Evolutionary conservation across 2,113 vertebrate genomes (phyloP), one percentile per base, ranked within the genome.

Genomic region (Tragelaphus scriptus): DNA sequence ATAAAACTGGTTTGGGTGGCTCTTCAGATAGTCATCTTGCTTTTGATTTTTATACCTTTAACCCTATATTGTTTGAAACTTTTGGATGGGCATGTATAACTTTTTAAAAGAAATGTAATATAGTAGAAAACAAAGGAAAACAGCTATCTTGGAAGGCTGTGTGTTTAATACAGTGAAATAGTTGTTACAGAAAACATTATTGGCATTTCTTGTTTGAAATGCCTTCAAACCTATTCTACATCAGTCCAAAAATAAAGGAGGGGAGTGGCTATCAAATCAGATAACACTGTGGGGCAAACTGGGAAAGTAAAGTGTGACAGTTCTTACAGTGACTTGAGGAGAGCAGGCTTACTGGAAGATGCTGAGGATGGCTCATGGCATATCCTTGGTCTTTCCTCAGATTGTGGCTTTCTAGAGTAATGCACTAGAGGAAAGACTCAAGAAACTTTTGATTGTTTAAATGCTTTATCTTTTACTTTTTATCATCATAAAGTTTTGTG

Each of bases 1-100:
- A 90, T 96, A 75, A 94, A 88, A 85, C 47, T 90, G 81, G 19
- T 93, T 93, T 95, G 58, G 32, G n/a, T 95, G 51, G 47, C 21
- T 90, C 3, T 75, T 97, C 61, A 92, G n/a, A 30, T 61, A 80
- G 32, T 84, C 90, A 84, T 92, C 17, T 85, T 92, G 32, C 58
- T 90, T 87, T 94, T 71, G 63, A 68, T 51, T 88, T 65, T 97
- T 93, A n/a, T 61, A 14, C 65, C 25, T 85, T 68, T 85, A 87
- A 81, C 21, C 26, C 5, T 80, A 17, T 77, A 7, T 58, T 87
- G 30, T 93, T 93, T 82, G 47, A 95, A 86, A 97, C 61, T 21
- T 80, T 75, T 19, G 12, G n/a, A 58, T 94, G 58, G 28, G 0
- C 36, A 53, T 77, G 9, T 88, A 19, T 93, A 81, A 21, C 7